Evolutionary conservation across 2,888 invertebrate species (phyloP).

Genomic region (Dasypolia templi): DNA sequence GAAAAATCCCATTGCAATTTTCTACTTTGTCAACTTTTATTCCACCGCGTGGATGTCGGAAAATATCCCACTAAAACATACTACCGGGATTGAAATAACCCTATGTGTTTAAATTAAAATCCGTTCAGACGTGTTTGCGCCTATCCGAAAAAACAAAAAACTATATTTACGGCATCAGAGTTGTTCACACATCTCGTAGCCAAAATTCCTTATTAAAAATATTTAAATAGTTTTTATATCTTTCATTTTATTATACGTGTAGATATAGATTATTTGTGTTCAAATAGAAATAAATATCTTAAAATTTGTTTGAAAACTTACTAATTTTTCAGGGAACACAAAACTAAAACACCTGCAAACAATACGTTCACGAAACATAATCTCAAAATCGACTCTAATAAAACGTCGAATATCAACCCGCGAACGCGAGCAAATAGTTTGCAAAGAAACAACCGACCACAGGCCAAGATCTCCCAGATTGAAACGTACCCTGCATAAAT

Average conservation of each 20-base stretch:
- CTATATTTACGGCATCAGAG: too few species aligned
- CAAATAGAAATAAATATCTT: too few species aligned
- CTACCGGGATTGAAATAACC: too few species aligned
- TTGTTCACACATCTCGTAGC: too few species aligned
- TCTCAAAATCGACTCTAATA: constrained; percentile 56
- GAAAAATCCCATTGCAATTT: background rate
- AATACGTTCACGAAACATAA: constrained; percentile 44
- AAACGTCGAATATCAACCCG: constrained; percentile 64
- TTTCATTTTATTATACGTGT: too few species aligned
- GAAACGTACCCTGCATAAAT: constrained; percentile 86
- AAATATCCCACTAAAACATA: too few species aligned
- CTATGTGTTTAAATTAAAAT: too few species aligned
- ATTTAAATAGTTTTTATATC: too few species aligned
- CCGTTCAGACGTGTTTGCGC: too few species aligned
- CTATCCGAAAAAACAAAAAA: too few species aligned
- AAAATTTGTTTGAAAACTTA: background rate
- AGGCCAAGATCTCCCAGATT: constrained; percentile 85
- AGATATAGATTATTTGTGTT: background rate
- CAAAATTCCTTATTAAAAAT: too few species aligned
- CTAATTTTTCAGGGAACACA: background rate
- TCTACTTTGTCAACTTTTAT: background rate
- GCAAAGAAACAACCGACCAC: constrained; percentile 74
- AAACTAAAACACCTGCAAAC: background rate
- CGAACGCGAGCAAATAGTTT: constrained; percentile 75
- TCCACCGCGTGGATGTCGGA: background rate